Evolutionary conservation across 2,888 invertebrate species (phyloP), one percentile per base, ranked within the genome.

Genomic region (Notodonta ziczac): DNA sequence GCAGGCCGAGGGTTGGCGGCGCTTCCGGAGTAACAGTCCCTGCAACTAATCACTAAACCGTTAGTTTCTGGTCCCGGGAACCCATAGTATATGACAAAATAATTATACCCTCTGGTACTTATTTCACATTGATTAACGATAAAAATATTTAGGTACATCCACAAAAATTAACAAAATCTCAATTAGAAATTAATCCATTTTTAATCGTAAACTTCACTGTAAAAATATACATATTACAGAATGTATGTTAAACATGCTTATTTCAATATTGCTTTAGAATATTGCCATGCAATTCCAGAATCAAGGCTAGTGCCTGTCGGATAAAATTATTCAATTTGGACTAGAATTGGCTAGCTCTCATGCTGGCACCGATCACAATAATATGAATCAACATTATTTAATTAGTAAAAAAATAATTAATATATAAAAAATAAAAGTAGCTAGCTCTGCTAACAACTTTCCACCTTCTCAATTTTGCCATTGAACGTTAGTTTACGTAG

Each of bases 1-100:
- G 93, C 67, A 93, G 74, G 0, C 92, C 93, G 74, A 93, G 76
- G 13, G 92, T 92, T 46, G 92, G 89, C 44, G 90, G 86, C 9
- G 87, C 69, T 65, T 90, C 90, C 8, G 83, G 78, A 48, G 78
- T 73, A 12, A 67, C 81, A n/a, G 82, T 76, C 62, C 87, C 92
- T 93, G 92, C 82, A 93, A 92, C 91, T 90, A 72, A 86, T 83
- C 71, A 73, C 62, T 62, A 24, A 44, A 57, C 44, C 58, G 75
- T 90, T 82, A 89, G 72, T 79, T 69, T 67, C 79, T 57, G 60
- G 55, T 56, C 50, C 10, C 46, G 32, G 48, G 13, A 46, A 32
- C 24, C 44, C 12, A 51, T 13, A 32, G 56, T 10, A 9, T 32
- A n/a, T 24, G 4, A 24, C 50, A 24, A 35, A 9, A 42, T 58